Evolutionary conservation across 2,113 vertebrate genomes (phyloP), one percentile per base, ranked within the genome.

Genomic region (Zootoca vivipara): DNA sequence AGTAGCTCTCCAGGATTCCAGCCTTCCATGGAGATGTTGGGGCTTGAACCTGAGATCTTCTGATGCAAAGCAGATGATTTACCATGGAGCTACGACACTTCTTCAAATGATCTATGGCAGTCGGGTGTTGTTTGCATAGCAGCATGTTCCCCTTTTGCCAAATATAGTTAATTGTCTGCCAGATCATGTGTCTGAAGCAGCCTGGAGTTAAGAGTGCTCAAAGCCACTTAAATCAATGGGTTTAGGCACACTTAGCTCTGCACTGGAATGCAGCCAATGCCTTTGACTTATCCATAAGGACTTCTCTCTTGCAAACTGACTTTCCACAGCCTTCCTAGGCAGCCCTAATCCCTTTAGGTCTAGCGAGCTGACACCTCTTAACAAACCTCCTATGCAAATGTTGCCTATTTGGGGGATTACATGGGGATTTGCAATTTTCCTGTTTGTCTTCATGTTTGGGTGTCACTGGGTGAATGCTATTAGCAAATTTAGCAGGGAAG

Each of bases 371-470:
- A 74, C 28, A 74, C 69, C 15, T 73, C 28, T 82, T 75, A 64
- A 74, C 58, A 30, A 73, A 40, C 40, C 56, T 16, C 20, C 78
- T 65, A 87, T 87, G 79, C 69, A 87, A 42, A 74, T 62, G 13
- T 12, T 16, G 12, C 38, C 52, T 64, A 75, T 82, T 87, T 74
- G 74, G 58, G 56, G 86, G 86, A 81, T 87, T 87, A 64, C 69
- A 82, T 64, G 46, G 52, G 28, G 69, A 87, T 87, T 87, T 87
- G 52, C 78, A 64, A 40, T 62, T 73, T 73, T 35, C 62, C 28
- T 82, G 18, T 87, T 87, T 82, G 35, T 69, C 10, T 82, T 65
- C 56, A 2, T 82, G 78, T 74, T 62, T 75, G 69, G 52, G 35
- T 75, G 70, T 28, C 69, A 82, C 38, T 22, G 20, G 12, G 86